Conservation (phyloP, 2,888 invertebrate species). For the Fissipunctia ypsillon region DNA sequence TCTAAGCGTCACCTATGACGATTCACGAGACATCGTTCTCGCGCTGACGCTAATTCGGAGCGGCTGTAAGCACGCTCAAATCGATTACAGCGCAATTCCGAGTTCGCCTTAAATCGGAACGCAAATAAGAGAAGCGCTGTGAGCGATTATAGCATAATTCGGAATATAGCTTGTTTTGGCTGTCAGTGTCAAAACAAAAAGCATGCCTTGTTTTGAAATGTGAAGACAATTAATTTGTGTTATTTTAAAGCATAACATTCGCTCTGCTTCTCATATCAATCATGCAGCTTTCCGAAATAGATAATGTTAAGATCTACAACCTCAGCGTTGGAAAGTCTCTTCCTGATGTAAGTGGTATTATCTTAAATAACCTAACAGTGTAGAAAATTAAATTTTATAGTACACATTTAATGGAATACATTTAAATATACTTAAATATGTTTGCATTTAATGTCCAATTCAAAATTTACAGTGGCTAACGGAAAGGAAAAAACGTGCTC, state of each 20-base stretch:
- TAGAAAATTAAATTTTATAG: background rate
- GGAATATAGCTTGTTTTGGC: no score
- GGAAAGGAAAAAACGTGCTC: conserved; percentile 94
- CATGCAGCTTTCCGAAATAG: conserved; percentile 98
- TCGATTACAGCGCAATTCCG: no score
- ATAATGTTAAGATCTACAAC: conserved; percentile 99
- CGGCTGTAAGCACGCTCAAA: no score
- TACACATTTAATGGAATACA: background rate
- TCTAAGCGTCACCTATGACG: no score
- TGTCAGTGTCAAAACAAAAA: conserved; percentile 14
- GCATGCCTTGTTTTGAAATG: conserved; percentile 4
- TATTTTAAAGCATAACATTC: background rate
- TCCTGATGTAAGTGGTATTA: conserved; percentile 95
- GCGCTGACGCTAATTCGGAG: no score
- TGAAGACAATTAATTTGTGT: background rate
- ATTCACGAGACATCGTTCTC: no score
- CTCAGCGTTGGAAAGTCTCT: conserved; percentile 98
- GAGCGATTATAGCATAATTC: no score
- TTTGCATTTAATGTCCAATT: background rate
- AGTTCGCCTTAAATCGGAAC: no score
- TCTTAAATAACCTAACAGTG: conserved; percentile 32
- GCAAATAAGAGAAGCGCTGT: no score
- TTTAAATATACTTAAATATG: background rate
- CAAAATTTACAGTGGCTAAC: conserved; percentile 93
- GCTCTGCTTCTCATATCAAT: background rate